Percentiles rank a stretch among this genome's conserved stretches.
These are phyloP conservation scores for Pelvicachromis taeniatus DNA, from an alignment of 2,113 vertebrate species.

Conservation along the genomic window DNA sequence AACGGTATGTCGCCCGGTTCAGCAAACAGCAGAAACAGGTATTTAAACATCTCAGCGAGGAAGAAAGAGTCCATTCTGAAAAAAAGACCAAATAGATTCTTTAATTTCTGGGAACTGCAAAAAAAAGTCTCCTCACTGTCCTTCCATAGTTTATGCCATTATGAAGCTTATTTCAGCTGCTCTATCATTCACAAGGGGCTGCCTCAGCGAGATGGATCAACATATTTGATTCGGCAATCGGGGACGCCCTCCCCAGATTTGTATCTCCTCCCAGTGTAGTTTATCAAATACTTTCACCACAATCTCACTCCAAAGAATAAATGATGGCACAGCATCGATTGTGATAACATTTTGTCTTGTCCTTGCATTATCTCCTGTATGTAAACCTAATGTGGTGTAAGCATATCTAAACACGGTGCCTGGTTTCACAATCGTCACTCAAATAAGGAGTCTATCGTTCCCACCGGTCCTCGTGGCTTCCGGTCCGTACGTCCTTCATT, in stretches of 20 bases:
- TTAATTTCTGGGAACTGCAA: background rate
- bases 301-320: background rate
- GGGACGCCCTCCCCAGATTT: background rate
- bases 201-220: background rate
- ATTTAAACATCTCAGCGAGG: constrained; percentile 99
- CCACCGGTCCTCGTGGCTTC: constrained; percentile 97
- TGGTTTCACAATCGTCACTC: background rate
- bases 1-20: constrained; percentile 90
- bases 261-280: background rate
- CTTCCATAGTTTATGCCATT: too few relatives aligned
- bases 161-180: too few relatives aligned
- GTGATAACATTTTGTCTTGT: background rate
- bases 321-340: background rate
- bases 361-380: background rate
- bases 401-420: background rate
- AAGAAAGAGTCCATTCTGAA: constrained; percentile 98
- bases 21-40: constrained; percentile 93
- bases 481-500: constrained; percentile 97
- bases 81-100: background rate
- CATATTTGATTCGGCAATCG: background rate
- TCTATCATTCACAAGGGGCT: too few relatives aligned
- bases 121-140: background rate
- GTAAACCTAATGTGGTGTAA: background rate
- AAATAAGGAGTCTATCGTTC: background rate
- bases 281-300: background rate